Evolutionary conservation across 2,113 vertebrate species (phyloP).

Genomic region (Vombatus ursinus): DNA sequence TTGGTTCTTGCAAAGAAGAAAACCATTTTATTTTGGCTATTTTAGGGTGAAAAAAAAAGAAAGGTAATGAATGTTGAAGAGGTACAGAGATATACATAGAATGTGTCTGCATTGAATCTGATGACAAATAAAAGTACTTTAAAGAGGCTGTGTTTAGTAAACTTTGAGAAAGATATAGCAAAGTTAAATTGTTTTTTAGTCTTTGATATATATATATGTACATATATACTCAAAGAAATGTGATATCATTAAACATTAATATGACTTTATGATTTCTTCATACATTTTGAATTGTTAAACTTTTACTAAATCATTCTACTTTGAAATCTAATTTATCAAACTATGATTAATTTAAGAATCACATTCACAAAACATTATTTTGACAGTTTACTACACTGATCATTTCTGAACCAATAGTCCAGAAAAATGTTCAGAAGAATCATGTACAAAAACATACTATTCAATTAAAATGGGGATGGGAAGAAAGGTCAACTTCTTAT

Average conservation of each 20-base stretch:
- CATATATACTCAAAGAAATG: background rate
- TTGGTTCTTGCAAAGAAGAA: background rate
- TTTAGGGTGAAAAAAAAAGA: background rate
- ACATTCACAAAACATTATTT: background rate
- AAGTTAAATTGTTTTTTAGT: background rate
- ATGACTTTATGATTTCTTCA: background rate
- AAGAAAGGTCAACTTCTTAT: background rate
- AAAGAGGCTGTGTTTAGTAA: background rate
- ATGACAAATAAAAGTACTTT: background rate
- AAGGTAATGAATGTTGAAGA: background rate
- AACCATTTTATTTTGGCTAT: background rate
- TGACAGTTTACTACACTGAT: background rate
- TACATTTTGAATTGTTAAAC: background rate
- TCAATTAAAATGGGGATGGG: background rate
- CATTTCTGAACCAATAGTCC: background rate
- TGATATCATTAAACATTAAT: background rate
- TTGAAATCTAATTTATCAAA: slow-evolving; percentile 1
- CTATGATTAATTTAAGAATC: background rate
- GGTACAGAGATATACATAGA: background rate
- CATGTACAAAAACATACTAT: background rate
- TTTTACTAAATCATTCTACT: background rate
- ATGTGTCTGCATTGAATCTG: background rate
- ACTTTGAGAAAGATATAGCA: background rate
- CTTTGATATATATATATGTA: background rate
- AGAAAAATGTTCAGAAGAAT: slow-evolving; percentile 4